These are phyloP conservation scores for Eulemur mongoz DNA, from an alignment of 2,797 vertebrate genomes.

Conservation along the genomic window DNA sequence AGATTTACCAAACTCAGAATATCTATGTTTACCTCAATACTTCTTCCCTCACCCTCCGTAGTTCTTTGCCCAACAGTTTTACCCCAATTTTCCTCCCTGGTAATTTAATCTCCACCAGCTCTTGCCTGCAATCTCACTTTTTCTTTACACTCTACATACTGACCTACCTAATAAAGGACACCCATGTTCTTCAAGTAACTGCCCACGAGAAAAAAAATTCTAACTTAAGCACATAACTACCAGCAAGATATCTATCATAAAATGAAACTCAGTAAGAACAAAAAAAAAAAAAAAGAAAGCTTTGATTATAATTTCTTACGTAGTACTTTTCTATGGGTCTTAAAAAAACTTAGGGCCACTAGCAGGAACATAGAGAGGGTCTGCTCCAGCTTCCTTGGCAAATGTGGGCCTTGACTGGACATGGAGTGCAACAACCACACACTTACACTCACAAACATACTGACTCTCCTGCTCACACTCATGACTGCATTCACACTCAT, in stretches of 20 bases:
- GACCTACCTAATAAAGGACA: neutral
- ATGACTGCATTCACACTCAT: fast-evolving
- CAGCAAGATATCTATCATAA: neutral
- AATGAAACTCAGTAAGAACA: neutral
- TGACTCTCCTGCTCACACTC: neutral
- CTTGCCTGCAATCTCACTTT: neutral
- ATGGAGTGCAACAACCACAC: neutral
- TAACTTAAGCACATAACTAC: neutral
- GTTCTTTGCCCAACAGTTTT: neutral
- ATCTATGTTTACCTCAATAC: neutral
- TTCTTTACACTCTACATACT: neutral
- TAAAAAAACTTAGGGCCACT: neutral
- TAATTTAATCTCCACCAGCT: neutral
- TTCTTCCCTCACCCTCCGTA: no score
- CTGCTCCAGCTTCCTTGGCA: neutral
- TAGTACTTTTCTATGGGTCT: neutral
- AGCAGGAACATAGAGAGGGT: neutral
- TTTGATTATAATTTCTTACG: neutral
- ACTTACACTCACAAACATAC: neutral
- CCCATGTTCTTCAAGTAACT: neutral
- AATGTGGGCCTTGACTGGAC: neutral
- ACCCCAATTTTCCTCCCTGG: neutral
- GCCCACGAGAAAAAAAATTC: neutral
- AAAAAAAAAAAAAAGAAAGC: neutral
- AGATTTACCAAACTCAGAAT: neutral